Base-by-base conservation (phyloP, 2,888 invertebrate species). In the Gari tellinella region DNA sequence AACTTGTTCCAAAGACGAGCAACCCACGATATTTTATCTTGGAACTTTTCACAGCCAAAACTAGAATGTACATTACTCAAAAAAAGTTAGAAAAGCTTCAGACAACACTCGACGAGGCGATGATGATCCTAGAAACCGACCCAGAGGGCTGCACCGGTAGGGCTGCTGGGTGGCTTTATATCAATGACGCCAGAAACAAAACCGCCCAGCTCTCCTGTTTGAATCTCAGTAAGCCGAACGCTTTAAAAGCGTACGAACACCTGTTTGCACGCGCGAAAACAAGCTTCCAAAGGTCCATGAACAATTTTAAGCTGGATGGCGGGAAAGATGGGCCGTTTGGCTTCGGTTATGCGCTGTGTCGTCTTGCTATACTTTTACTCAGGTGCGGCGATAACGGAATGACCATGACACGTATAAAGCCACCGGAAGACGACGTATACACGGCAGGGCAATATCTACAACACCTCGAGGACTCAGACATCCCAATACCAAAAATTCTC, bases 321-420 rank as follows among this genome's bases (percentile, higher is more conserved):
- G 82, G 82, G 10, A 82, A 80, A 56, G 82, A 82, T 55, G 80
- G 82, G 8, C 82, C 80, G n/a, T 82, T 82, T 56, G 82, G 82
- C 5, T 78, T 78, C 31, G 82, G 78, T 0, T 82, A 75, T 53
- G 80, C 80, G 1, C 58, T 80, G 1, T 80, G 80, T 61, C 58
- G 78, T 31, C 61, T 82, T 10, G 66, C 62, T 0, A 68, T 82
- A 15, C 58, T 82, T 25, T 55, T 80, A 12, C 46, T 82, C 19
- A 63, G 76, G 14, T 82, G 82, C 57, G 77, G 78, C 2, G 80
- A 82, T 40, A 80, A 78, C 55, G 82, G 82, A 7, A 41, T 62
- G 45, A 80, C 80, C 12, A 82, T 82, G 80, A 66, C 64, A 12
- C 15, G 48, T 1, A 48, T 80, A 1, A 41, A 56, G 10, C 75